These are phyloP conservation scores for Eulemur rubriventer DNA, from an alignment of 2,797 vertebrate genomes.

Conservation along the genomic window DNA sequence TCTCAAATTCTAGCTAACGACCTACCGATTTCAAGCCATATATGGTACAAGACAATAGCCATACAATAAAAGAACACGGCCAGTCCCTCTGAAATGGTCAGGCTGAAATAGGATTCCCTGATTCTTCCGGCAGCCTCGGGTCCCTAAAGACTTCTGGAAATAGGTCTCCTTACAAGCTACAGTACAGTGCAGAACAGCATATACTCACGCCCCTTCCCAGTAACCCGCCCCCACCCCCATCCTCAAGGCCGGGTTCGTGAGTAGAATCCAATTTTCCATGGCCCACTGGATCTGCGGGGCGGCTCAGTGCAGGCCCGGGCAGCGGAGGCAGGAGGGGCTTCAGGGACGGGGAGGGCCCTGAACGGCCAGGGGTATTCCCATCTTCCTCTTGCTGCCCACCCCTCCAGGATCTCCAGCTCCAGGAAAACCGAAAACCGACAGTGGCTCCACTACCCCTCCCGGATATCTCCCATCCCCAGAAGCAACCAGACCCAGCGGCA, in stretches of 20 bases:
- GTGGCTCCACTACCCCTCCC: conserved; percentile 41
- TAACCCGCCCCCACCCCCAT: conserved; percentile 5
- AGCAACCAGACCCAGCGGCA: conserved; percentile 53
- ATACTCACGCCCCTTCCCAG: conserved; percentile 48
- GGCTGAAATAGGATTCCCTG: neutral
- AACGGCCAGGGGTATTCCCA: neutral
- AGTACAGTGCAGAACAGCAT: neutral
- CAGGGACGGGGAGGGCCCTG: neutral
- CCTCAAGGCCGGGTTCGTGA: conserved; percentile 63
- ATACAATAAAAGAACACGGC: conserved; percentile 41
- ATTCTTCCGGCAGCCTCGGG: neutral
- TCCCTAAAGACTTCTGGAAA: conserved; percentile 30
- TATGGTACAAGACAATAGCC: conserved; percentile 58
- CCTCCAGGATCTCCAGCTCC: neutral
- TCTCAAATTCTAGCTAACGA: conserved; percentile 35
- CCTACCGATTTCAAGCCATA: conserved; percentile 25
- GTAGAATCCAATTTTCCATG: conserved; percentile 71
- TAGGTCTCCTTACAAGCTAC: neutral
- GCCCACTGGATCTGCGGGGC: conserved; percentile 57
- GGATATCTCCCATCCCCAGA: conserved; percentile 71
- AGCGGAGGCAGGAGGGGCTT: neutral
- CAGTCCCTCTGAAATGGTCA: neutral
- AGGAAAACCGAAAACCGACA: conserved; percentile 49
- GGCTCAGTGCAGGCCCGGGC: neutral
- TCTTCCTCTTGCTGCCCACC: neutral